phyloP scores from a whole-genome alignment of 2,797 vertebrate genomes.

The Gephyroberyx darwinii region DNA sequence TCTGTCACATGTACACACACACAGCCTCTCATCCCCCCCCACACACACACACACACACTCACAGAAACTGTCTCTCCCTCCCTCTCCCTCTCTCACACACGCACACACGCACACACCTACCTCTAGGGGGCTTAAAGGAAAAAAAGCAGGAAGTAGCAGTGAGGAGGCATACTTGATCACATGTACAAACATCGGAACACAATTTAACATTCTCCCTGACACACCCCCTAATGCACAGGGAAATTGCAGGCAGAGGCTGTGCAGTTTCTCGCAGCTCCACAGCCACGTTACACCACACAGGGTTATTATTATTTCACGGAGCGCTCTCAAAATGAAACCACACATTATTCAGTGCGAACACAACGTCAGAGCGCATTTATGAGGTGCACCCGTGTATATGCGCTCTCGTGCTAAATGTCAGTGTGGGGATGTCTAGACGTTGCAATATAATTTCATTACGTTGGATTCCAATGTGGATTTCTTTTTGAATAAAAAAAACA shows the following conservation, averaged over 20 bases:
- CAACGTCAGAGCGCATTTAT: slow-evolving; percentile 15
- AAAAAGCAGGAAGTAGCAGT: slow-evolving; percentile 74
- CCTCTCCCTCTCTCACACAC: slow-evolving; percentile 18
- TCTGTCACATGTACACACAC: slow-evolving; percentile 16
- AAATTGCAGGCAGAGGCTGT: slow-evolving; percentile 44
- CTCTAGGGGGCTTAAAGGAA: slow-evolving; percentile 70
- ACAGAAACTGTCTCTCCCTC: too few relatives aligned
- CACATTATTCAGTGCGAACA: slow-evolving; percentile 56
- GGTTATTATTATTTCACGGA: slow-evolving; percentile 62
- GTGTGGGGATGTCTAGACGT: not conserved
- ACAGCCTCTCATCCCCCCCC: not conserved
- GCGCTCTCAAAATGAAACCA: slow-evolving; percentile 60
- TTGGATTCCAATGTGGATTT: not conserved
- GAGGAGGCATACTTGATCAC: slow-evolving; percentile 79
- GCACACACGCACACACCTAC: slow-evolving; percentile 48
- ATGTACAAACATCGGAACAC: slow-evolving; percentile 82
- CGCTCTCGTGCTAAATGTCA: slow-evolving; percentile 20
- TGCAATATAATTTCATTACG: not conserved
- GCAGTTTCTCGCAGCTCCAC: slow-evolving; percentile 38
- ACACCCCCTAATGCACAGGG: slow-evolving; percentile 74
- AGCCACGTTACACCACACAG: slow-evolving; percentile 51
- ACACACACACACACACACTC: not conserved
- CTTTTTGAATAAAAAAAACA: too few relatives aligned
- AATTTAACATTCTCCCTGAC: slow-evolving; percentile 80
- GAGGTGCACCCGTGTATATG: slow-evolving; percentile 9